Percentiles rank a stretch among this genome's conserved stretches.
These are phyloP conservation scores for Leucoraja erinaceus DNA, from an alignment of 2,113 vertebrate genomes.

Conservation along the genomic window DNA sequence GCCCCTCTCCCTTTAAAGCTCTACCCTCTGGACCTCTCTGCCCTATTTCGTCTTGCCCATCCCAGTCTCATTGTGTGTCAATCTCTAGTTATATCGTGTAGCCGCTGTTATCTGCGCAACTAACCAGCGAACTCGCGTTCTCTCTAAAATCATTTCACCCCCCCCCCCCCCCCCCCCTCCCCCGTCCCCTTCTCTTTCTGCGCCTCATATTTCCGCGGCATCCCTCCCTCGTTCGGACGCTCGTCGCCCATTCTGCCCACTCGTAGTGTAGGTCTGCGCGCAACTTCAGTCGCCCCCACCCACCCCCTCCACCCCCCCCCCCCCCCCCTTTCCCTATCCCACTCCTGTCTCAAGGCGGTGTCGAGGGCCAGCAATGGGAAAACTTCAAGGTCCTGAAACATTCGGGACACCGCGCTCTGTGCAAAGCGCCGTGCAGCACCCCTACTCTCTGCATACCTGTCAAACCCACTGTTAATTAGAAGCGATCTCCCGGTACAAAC, in stretches of 20 bases:
- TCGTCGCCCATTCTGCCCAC: neutral
- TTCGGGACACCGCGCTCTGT: too few species aligned
- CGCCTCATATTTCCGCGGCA: neutral
- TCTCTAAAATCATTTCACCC: neutral
- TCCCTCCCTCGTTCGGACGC: neutral
- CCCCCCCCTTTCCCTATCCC: neutral
- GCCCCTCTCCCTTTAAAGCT: too few species aligned
- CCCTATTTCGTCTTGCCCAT: too few species aligned
- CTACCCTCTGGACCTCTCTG: neutral
- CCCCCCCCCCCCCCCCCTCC: neutral
- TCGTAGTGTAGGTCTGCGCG: too few species aligned
- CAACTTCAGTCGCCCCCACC: neutral
- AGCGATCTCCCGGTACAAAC: too few species aligned
- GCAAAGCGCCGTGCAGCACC: too few species aligned
- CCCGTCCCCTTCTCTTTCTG: neutral
- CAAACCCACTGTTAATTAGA: too few species aligned
- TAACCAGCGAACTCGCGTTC: neutral
- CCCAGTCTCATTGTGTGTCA: neutral
- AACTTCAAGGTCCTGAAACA: neutral
- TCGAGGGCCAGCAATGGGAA: neutral
- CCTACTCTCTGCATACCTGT: too few species aligned
- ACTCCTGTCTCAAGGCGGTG: neutral
- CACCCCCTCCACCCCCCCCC: neutral
- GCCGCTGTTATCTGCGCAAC: too few species aligned
- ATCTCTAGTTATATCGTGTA: neutral